These are phyloP conservation scores for Campaea margaritaria DNA, from an alignment of 2,888 invertebrate species.

Conservation along the genomic window DNA sequence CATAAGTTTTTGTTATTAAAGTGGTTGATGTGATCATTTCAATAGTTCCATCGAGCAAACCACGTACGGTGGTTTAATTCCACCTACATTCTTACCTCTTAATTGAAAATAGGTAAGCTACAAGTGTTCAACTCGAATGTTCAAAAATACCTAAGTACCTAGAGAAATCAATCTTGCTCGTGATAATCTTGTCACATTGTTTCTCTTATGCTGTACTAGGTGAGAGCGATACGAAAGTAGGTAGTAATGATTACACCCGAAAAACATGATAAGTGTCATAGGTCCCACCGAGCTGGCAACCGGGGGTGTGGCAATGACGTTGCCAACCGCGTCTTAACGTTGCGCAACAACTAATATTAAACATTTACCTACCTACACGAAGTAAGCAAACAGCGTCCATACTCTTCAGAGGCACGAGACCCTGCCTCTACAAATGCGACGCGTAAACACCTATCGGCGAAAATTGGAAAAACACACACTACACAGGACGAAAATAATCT, in stretches of 20 bases:
- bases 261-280: slow-evolving; percentile 49
- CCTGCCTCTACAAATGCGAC: slow-evolving; percentile 14
- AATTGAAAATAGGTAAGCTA: slow-evolving; percentile 16
- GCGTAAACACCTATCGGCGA: slow-evolving; percentile 23
- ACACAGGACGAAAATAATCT: slow-evolving; percentile 10
- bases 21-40: too few relatives aligned
- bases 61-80: too few relatives aligned
- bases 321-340: slow-evolving; percentile 52
- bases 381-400: slow-evolving; percentile 28
- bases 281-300: slow-evolving; percentile 56
- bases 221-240: slow-evolving; percentile 17
- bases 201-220: slow-evolving; percentile 6
- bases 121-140: slow-evolving; percentile 1
- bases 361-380: slow-evolving; percentile 23
- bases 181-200: slow-evolving; percentile 29
- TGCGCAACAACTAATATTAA: slow-evolving; percentile 56
- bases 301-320: slow-evolving; percentile 78
- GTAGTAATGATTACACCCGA: slow-evolving; percentile 38
- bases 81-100: background rate
- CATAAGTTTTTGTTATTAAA: too few relatives aligned
- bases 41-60: too few relatives aligned
- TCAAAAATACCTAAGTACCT: slow-evolving; percentile 8
- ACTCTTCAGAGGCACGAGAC: slow-evolving; percentile 31
- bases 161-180: slow-evolving; percentile 36
- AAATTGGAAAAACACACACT: slow-evolving; percentile 38